Percentiles rank a stretch among this genome's conserved stretches.
Conservation (phyloP, 2,888 invertebrate genomes). For the Drosophila peninsularis region DNA sequence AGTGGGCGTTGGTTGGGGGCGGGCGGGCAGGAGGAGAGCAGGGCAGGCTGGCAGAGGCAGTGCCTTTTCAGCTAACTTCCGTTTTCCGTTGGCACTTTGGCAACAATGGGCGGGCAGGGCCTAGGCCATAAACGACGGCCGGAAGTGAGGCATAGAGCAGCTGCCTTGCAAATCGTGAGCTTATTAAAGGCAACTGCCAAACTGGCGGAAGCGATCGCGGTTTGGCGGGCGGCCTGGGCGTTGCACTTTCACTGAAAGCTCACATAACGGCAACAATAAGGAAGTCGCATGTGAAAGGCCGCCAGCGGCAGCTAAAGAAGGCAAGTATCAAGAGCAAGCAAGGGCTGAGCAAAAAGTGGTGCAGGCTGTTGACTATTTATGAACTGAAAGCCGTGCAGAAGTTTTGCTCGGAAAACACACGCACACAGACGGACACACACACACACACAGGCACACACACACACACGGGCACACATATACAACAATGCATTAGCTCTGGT, state of each 20-base stretch:
- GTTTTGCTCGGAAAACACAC: slow-evolving; percentile 25
- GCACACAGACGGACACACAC: slow-evolving; percentile 8
- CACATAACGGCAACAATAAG: slow-evolving; percentile 70
- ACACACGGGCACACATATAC: slow-evolving; percentile 1
- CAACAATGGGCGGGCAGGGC: slow-evolving; percentile 44
- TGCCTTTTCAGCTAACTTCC: slow-evolving; percentile 45
- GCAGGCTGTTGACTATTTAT: slow-evolving; percentile 60
- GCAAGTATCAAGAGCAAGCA: not conserved
- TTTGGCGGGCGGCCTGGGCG: not conserved
- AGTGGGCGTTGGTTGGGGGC: not conserved
- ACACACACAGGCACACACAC: slow-evolving; percentile 9
- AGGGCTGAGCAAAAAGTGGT: not conserved
- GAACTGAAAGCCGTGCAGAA: slow-evolving; percentile 55
- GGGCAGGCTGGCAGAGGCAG: slow-evolving; percentile 1
- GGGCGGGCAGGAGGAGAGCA: not conserved
- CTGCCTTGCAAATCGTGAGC: slow-evolving; percentile 20
- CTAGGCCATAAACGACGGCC: slow-evolving; percentile 38
- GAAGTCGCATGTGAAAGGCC: slow-evolving; percentile 75
- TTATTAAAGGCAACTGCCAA: slow-evolving; percentile 50
- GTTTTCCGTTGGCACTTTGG: slow-evolving; percentile 70
- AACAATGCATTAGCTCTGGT: slow-evolving; percentile 14
- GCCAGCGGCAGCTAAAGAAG: slow-evolving; percentile 29
- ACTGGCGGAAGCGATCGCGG: slow-evolving; percentile 29
- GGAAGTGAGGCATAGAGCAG: slow-evolving; percentile 50
- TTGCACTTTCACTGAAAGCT: slow-evolving; percentile 64